Evolutionary conservation across 2,888 invertebrate genomes (phyloP).

Genomic region (Apamea sordens): DNA sequence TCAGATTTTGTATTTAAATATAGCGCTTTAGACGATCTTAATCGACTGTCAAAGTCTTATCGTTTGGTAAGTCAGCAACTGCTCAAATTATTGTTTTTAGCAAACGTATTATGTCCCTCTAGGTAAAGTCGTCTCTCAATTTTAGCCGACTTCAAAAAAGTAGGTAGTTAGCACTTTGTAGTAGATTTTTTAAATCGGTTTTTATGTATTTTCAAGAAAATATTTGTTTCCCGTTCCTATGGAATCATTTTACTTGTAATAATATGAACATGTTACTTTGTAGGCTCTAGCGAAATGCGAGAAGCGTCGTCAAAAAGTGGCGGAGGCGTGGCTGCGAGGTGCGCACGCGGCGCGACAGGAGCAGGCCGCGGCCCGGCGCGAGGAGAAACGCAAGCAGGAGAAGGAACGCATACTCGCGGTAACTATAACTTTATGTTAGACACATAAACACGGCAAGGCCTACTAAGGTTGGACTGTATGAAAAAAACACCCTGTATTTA

Average conservation of each 20-base stretch:
- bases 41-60: background rate
- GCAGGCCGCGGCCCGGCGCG: slow-evolving; percentile 97
- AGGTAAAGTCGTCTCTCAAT: too few species aligned
- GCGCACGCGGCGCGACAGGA: slow-evolving; percentile 99
- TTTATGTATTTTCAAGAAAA: background rate
- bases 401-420: slow-evolving; percentile 97
- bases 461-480: too few species aligned
- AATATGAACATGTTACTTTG: background rate
- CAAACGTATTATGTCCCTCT: background rate
- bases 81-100: background rate
- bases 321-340: slow-evolving; percentile 98
- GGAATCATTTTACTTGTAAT: background rate
- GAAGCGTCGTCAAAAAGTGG: slow-evolving; percentile 97
- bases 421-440: background rate
- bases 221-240: background rate
- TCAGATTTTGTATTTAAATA: background rate
- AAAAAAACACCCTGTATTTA: too few species aligned
- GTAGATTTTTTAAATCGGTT: background rate
- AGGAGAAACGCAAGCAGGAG: slow-evolving; percentile 97
- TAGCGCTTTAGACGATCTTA: background rate
- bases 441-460: background rate
- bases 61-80: background rate
- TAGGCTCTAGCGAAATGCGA: slow-evolving; percentile 97
- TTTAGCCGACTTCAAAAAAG: background rate
- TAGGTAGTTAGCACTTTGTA: background rate